Conservation (phyloP, 2,797 vertebrate species). For the Orientallactaga sibirica region DNA sequence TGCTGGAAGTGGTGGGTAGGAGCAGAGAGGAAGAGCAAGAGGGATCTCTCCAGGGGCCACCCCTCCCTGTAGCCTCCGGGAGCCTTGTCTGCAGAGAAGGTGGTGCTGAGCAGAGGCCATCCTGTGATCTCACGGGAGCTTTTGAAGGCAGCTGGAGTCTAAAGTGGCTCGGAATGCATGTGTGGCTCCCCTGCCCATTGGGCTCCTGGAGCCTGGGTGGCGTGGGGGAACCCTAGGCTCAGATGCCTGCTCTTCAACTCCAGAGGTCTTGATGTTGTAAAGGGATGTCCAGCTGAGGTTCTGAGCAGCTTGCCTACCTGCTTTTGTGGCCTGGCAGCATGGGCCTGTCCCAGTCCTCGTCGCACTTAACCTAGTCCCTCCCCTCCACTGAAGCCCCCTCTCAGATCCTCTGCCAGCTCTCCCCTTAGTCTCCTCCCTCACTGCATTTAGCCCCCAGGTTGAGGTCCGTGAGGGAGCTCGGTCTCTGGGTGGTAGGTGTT, state of each 20-base stretch:
- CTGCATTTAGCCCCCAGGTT: background rate
- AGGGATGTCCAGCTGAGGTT: background rate
- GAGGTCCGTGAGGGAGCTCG: no score
- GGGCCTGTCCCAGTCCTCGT: no score
- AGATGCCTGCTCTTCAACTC: background rate
- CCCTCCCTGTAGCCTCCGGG: background rate
- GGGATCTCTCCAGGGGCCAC: no score
- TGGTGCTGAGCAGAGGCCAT: fast-evolving
- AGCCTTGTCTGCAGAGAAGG: background rate
- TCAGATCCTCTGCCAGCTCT: background rate
- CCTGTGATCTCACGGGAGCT: no score
- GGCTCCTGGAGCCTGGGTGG: no score
- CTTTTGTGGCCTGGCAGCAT: no score
- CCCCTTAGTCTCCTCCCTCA: background rate
- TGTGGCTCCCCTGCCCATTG: background rate
- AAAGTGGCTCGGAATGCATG: background rate
- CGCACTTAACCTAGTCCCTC: background rate
- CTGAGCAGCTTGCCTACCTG: background rate
- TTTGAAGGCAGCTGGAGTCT: no score
- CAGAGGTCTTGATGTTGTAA: background rate
- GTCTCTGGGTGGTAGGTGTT: background rate
- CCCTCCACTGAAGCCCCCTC: background rate
- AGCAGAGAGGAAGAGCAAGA: no score
- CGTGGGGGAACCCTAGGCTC: background rate
- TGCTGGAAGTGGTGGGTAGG: background rate